Percentiles rank a stretch among this genome's conserved stretches.
Evolutionary conservation across 1,140 invertebrate species (phyloP).

Genomic region (Luehdorfia chinensis): DNA sequence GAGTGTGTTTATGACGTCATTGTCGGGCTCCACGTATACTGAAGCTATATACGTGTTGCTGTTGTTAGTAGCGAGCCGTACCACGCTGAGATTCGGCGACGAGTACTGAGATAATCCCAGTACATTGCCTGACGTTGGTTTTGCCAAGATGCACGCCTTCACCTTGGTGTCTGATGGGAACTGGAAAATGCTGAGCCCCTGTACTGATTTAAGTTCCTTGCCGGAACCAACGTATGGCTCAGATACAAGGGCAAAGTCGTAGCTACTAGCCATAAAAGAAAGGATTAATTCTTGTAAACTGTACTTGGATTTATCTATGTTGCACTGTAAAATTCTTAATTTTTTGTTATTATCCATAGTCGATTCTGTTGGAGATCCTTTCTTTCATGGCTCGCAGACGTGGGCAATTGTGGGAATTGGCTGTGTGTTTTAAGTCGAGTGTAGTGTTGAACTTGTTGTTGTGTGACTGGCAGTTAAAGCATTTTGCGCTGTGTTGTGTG

Average conservation of each 20-base stretch:
- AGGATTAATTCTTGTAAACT: conserved; percentile 12
- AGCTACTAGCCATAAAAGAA: too few relatives aligned
- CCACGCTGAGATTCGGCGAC: neutral
- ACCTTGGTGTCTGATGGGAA: neutral
- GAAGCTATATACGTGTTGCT: conserved; percentile 1
- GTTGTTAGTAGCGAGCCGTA: neutral
- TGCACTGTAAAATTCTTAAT: too few relatives aligned
- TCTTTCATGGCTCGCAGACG: too few relatives aligned
- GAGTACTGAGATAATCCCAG: conserved; percentile 8
- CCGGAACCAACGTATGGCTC: too few relatives aligned
- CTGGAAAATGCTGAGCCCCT: neutral
- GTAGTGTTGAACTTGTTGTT: too few relatives aligned
- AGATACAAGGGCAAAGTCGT: too few relatives aligned
- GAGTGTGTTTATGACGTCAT: neutral
- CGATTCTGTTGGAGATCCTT: too few relatives aligned
- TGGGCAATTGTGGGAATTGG: too few relatives aligned
- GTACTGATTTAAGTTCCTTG: conserved; percentile 1
- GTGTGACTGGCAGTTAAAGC: too few relatives aligned
- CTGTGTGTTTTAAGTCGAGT: too few relatives aligned
- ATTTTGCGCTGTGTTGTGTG: neutral
- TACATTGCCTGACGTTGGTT: neutral
- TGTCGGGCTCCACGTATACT: conserved; percentile 17
- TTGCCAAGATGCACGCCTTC: conserved; percentile 13
- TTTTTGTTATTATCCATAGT: too few relatives aligned
- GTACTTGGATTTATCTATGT: too few relatives aligned